Percentiles rank a stretch among this genome's conserved stretches.
phyloP scores from a whole-genome alignment of 2,113 vertebrate genomes.

The Chascanopsetta lugubris region DNA sequence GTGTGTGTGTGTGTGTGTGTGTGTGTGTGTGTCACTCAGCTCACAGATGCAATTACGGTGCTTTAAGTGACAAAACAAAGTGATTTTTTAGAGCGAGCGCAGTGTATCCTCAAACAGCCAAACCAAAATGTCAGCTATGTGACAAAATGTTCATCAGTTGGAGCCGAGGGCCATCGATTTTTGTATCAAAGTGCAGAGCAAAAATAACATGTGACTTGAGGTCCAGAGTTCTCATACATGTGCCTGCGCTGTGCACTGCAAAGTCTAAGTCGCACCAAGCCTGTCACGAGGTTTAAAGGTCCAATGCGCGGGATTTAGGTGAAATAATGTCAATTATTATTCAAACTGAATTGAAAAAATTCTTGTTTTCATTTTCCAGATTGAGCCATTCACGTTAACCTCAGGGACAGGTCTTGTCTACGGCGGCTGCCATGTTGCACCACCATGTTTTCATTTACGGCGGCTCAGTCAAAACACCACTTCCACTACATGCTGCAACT shows the following conservation, averaged over 20 bases:
- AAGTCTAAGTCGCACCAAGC: background rate
- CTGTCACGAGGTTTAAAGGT: too few relatives aligned
- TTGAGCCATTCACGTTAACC: too few relatives aligned
- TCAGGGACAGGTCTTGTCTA: too few relatives aligned
- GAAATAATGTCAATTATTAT: too few relatives aligned
- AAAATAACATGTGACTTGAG: background rate
- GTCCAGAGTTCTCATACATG: too few relatives aligned
- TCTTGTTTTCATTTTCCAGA: too few relatives aligned
- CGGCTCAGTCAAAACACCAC: too few relatives aligned
- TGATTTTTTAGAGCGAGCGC: background rate
- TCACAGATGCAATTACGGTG: slow-evolving; percentile 7
- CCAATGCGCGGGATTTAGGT: too few relatives aligned
- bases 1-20: background rate
- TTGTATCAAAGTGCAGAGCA: background rate
- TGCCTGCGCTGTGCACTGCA: background rate
- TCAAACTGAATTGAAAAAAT: too few relatives aligned
- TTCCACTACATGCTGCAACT: too few relatives aligned
- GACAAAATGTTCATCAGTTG: background rate
- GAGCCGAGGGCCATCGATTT: background rate
- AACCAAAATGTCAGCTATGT: background rate
- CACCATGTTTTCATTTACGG: too few relatives aligned
- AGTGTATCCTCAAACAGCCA: background rate
- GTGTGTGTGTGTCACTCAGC: background rate
- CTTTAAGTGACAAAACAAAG: background rate
- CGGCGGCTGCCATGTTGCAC: too few relatives aligned